These are phyloP conservation scores for Cryptosula pallasiana DNA, from an alignment of 2,888 invertebrate species.

Conservation along the genomic window DNA sequence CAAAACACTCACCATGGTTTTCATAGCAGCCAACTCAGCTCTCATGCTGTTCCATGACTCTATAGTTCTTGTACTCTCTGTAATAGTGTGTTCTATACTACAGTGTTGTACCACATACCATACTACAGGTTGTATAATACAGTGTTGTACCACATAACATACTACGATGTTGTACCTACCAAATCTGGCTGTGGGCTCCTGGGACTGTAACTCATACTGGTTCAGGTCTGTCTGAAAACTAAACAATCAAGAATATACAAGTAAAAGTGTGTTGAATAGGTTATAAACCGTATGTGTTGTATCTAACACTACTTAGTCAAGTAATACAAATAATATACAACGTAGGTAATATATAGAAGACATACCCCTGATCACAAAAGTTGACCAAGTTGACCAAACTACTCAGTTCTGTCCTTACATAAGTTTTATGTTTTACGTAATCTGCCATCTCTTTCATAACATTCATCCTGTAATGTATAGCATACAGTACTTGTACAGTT, in stretches of 20 bases:
- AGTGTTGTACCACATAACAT: not conserved
- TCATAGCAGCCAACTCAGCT: slow-evolving; percentile 11
- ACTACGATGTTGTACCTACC: not conserved
- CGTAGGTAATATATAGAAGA: too few species aligned
- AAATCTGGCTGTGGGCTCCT: slow-evolving; percentile 11
- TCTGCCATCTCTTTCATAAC: slow-evolving; percentile 2
- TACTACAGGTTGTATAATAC: not conserved
- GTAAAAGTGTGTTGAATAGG: too few species aligned
- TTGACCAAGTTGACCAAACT: not conserved
- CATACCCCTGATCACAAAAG: slow-evolving; percentile 22
- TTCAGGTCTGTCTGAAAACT: slow-evolving; percentile 13
- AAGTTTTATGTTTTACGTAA: not conserved
- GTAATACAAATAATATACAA: too few species aligned
- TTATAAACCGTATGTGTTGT: too few species aligned
- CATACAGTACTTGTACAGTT: too few species aligned
- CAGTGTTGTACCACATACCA: not conserved
- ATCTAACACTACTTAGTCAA: too few species aligned
- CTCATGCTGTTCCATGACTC: slow-evolving; percentile 16
- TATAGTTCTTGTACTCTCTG: slow-evolving; percentile 9
- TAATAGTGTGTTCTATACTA: not conserved
- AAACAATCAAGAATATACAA: too few species aligned
- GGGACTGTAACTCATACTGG: slow-evolving; percentile 1
- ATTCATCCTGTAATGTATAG: too few species aligned
- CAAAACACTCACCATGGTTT: not conserved
- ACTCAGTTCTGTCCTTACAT: not conserved